phyloP scores from a whole-genome alignment of 2,797 vertebrate species.

The Hirundo rustica region DNA sequence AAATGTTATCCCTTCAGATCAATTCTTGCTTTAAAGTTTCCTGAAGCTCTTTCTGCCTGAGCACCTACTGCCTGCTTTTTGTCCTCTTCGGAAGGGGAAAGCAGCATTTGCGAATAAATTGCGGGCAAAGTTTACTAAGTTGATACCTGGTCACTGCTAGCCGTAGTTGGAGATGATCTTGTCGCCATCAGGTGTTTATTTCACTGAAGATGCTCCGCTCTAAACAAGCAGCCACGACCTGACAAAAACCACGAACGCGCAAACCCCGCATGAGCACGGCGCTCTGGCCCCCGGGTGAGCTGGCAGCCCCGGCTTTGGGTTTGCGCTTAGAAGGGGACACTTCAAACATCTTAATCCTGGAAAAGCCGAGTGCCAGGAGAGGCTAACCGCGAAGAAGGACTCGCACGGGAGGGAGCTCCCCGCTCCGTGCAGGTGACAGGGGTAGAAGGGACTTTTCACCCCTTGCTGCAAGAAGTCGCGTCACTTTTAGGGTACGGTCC shows the following conservation, averaged over 20 bases:
- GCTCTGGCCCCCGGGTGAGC: neutral
- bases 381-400: neutral
- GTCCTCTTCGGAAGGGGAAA: neutral
- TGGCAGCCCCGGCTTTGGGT: accelerated
- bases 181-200: neutral
- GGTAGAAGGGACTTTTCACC: neutral
- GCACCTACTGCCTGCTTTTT: neutral
- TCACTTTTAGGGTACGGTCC: neutral
- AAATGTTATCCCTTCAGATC: neutral
- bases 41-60: neutral
- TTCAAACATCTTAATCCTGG: neutral
- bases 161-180: neutral
- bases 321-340: neutral
- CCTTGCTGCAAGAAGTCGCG: neutral
- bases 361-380: neutral
- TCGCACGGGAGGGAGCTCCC: neutral
- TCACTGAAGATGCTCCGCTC: neutral
- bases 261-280: too few species aligned
- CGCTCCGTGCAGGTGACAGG: neutral
- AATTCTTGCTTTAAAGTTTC: neutral
- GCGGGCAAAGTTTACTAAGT: neutral
- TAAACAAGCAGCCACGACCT: neutral
- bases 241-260: neutral
- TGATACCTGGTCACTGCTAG: neutral
- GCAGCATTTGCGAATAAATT: neutral